These are phyloP conservation scores for Polyergus mexicanus DNA, from an alignment of 1,140 invertebrate genomes.

Conservation along the genomic window DNA sequence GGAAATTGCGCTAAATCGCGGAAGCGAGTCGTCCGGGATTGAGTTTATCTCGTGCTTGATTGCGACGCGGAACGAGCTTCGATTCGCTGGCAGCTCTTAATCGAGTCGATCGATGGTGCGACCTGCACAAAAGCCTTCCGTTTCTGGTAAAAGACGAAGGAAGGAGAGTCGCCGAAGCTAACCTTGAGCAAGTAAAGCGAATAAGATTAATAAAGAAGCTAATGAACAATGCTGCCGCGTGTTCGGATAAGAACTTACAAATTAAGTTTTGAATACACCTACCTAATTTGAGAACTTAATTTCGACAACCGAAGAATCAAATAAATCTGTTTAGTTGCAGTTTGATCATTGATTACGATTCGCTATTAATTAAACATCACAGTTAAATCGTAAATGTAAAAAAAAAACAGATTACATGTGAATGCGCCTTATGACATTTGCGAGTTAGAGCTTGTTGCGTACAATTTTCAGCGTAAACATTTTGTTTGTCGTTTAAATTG, in stretches of 20 bases:
- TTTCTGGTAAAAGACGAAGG: conserved; percentile 39
- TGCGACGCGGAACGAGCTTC: conserved; percentile 35
- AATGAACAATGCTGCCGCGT: conserved; percentile 43
- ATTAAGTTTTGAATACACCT: conserved; percentile 23
- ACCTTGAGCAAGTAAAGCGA: neutral
- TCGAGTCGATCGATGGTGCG: conserved; percentile 66
- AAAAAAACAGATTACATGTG: neutral
- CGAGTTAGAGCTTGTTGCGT: neutral
- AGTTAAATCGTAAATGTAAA: neutral
- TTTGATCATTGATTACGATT: neutral
- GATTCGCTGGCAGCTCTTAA: conserved; percentile 66
- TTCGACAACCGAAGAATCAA: neutral
- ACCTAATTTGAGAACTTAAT: neutral
- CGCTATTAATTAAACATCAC: neutral
- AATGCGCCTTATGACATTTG: neutral
- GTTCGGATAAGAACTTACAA: conserved; percentile 31
- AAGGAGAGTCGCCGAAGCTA: conserved; percentile 8
- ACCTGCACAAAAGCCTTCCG: conserved; percentile 58
- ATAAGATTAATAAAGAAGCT: conserved; percentile 45
- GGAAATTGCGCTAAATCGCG: conserved; percentile 50
- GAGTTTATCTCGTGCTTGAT: conserved; percentile 62
- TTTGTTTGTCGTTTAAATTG: neutral
- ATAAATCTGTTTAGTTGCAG: conserved; percentile 12
- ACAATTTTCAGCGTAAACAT: neutral
- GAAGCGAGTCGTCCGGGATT: conserved; percentile 25